Evolutionary conservation across 2,797 vertebrate genomes (phyloP).

Genomic region (Coregonus sp.): DNA sequence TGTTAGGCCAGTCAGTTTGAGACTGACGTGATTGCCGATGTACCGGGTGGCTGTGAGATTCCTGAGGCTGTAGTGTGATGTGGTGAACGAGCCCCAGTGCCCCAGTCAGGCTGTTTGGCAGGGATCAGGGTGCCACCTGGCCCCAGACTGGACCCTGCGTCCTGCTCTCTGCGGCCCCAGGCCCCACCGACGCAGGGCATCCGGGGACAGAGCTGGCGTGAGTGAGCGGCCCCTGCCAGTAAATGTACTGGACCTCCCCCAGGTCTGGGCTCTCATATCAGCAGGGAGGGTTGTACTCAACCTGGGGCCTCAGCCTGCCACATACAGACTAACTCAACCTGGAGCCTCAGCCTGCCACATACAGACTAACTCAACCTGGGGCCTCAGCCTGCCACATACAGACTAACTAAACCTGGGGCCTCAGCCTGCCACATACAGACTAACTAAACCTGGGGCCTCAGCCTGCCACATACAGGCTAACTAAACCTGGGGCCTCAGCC

Average conservation of each 20-base stretch:
- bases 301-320: not conserved
- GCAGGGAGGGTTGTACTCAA: not conserved
- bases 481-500: not conserved
- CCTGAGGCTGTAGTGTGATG: slow-evolving; percentile 68
- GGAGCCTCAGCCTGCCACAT: not conserved
- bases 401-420: too few species aligned
- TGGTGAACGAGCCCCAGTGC: slow-evolving; percentile 48
- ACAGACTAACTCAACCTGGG: not conserved
- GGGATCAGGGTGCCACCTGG: slow-evolving; percentile 55
- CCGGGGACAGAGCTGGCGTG: slow-evolving; percentile 57
- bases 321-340: not conserved
- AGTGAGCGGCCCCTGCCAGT: slow-evolving; percentile 32
- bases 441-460: too few species aligned
- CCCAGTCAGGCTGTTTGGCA: slow-evolving; percentile 55
- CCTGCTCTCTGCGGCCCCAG: slow-evolving; percentile 31
- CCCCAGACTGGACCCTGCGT: slow-evolving; percentile 45
- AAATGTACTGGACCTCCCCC: not conserved
- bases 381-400: not conserved
- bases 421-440: too few species aligned
- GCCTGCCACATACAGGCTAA: too few species aligned
- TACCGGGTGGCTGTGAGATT: slow-evolving; percentile 76
- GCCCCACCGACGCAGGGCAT: slow-evolving; percentile 59
- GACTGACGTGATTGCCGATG: slow-evolving; percentile 74
- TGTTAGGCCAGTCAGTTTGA: slow-evolving; percentile 57
- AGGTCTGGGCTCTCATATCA: not conserved